These are phyloP conservation scores for Parus major DNA, from an alignment of 2,113 vertebrate species.

Conservation along the genomic window DNA sequence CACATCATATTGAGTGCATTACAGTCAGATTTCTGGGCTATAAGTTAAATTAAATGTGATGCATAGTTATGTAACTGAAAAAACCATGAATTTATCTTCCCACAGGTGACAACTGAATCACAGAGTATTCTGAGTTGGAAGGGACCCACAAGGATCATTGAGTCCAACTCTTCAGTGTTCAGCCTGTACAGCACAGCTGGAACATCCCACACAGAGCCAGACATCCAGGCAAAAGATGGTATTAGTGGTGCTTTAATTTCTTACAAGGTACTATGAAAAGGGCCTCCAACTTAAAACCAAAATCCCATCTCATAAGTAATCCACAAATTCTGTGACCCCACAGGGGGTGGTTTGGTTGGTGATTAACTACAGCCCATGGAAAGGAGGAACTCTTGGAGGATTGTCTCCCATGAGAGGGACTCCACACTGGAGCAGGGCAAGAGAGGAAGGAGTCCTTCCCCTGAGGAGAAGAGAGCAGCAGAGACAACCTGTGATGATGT, in stretches of 20 bases:
- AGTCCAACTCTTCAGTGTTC: not conserved
- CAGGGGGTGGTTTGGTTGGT: fast-evolving
- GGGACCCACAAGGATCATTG: not conserved
- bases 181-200: not conserved
- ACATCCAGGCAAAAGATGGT: not conserved
- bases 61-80: not conserved
- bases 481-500: not conserved
- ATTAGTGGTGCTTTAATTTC: not conserved
- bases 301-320: not conserved
- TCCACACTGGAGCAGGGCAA: not conserved
- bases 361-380: not conserved
- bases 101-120: not conserved
- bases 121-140: not conserved
- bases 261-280: not conserved
- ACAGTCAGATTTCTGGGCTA: not conserved
- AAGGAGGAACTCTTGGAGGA: not conserved
- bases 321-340: not conserved
- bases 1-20: fast-evolving
- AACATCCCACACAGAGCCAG: not conserved
- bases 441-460: not conserved
- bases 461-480: not conserved
- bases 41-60: not conserved
- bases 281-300: not conserved
- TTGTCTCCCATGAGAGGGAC: not conserved
- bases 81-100: not conserved